Conservation (phyloP, 2,888 invertebrate species). For the Ecdyonurus torrentis region DNA sequence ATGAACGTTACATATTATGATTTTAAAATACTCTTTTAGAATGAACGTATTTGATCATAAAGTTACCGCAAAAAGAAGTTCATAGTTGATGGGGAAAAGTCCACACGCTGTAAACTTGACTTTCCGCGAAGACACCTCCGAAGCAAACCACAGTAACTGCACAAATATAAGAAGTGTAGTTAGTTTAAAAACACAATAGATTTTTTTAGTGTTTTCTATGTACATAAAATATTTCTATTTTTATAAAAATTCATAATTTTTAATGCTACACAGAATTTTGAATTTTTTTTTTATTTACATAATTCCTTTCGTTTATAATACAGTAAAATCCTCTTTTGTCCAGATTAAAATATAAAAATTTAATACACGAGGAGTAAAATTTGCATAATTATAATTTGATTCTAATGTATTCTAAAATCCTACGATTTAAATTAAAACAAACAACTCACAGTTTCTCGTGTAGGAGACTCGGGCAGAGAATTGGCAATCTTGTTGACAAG, state of each 20-base stretch:
- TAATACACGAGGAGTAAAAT: no score
- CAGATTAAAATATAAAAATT: no score
- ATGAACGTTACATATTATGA: neutral
- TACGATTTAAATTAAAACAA: no score
- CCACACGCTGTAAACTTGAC: constrained; percentile 2
- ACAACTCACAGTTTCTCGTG: neutral
- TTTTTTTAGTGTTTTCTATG: no score
- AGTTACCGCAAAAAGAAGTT: neutral
- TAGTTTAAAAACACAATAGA: no score
- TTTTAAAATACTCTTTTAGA: neutral
- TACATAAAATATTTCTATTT: no score
- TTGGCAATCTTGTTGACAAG: neutral
- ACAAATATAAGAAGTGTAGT: no score
- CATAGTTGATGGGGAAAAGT: neutral
- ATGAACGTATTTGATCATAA: no score
- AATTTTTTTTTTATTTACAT: neutral
- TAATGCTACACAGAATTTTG: no score
- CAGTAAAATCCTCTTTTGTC: neutral
- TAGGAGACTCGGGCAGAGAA: neutral
- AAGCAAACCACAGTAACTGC: constrained; percentile 2
- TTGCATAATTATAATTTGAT: no score
- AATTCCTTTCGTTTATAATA: neutral
- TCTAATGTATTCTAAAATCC: no score
- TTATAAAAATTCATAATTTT: no score
- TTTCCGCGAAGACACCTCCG: neutral